These are phyloP conservation scores for Clamator glandarius DNA, from an alignment of 2,797 vertebrate genomes.

Conservation along the genomic window DNA sequence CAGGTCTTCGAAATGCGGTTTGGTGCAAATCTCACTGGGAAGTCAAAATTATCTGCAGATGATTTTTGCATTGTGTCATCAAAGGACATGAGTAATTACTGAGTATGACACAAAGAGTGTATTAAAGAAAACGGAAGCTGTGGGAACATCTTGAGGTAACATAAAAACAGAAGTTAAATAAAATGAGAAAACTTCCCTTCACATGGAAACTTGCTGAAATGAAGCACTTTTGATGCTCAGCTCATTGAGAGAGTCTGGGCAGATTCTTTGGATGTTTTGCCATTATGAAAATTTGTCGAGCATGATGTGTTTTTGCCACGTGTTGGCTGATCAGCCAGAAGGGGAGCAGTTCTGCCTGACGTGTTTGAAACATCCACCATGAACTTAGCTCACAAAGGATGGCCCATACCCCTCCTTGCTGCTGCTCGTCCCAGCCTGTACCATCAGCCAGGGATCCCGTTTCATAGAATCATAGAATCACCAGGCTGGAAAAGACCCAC, in stretches of 20 bases:
- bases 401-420: not conserved
- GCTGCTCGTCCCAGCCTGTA: not conserved
- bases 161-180: not conserved
- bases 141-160: not conserved
- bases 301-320: not conserved
- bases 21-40: not conserved
- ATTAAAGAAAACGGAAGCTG: not conserved
- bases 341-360: not conserved
- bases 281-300: not conserved
- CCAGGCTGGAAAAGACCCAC: too few relatives aligned
- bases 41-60: too few relatives aligned
- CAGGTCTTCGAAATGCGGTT: not conserved
- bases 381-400: not conserved
- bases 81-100: not conserved
- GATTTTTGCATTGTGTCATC: fast-evolving
- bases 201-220: not conserved
- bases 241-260: not conserved
- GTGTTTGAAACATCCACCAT: fast-evolving
- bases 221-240: not conserved
- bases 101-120: fast-evolving
- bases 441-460: fast-evolving
- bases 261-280: not conserved
- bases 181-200: not conserved
- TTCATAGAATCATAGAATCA: too few relatives aligned
- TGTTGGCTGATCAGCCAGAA: not conserved